A percentile compares a stretch with the other conserved stretches of the same genome.
Evolutionary conservation across 2,888 invertebrate species (phyloP).

Genomic region (Mactromeris polynyma): DNA sequence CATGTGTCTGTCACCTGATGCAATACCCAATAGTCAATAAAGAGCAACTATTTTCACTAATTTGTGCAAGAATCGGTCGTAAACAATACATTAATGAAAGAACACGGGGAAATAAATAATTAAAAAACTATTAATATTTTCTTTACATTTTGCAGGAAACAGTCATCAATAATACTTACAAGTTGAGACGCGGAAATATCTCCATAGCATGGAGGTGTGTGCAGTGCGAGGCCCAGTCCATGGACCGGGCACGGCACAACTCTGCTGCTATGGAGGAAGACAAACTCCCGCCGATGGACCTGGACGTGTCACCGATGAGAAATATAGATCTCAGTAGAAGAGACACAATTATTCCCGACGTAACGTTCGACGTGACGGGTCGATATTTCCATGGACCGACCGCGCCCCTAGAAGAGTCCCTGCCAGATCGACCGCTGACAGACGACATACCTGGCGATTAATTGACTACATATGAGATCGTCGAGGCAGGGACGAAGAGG

Average conservation of each 20-base stretch:
- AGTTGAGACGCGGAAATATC: not conserved
- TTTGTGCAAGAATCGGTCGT: no score
- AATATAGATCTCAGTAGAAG: no score
- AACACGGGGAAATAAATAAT: no score
- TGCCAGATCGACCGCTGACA: no score
- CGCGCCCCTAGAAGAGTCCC: constrained; percentile 24
- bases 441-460: constrained; percentile 23
- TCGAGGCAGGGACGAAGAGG: constrained; percentile 25
- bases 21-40: no score
- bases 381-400: not conserved
- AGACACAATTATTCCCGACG: constrained; percentile 24
- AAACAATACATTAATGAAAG: no score
- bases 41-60: no score
- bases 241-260: not conserved
- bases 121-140: no score
- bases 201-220: not conserved
- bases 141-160: not conserved
- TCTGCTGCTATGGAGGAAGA: not conserved
- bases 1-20: no score
- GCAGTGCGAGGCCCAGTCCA: not conserved
- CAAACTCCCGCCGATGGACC: not conserved
- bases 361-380: constrained; percentile 16
- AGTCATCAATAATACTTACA: not conserved
- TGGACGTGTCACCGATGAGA: not conserved
- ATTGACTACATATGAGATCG: constrained; percentile 30